Evolutionary conservation across 1,140 invertebrate genomes (phyloP).

Genomic region (Caenorhabditis latens): DNA sequence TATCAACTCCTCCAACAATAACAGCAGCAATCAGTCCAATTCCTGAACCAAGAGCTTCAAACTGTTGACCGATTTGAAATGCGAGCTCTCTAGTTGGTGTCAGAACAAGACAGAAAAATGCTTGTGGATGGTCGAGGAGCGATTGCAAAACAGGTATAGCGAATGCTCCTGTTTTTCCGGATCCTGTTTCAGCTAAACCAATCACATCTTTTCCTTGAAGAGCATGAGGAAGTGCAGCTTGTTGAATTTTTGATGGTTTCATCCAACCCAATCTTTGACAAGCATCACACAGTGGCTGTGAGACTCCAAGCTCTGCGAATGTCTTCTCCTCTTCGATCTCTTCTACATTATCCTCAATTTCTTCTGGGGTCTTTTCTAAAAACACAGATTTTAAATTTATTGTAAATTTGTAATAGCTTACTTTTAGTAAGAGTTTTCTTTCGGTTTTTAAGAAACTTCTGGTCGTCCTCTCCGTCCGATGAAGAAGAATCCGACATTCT

Average conservation of each 20-base stretch:
- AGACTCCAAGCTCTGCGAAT: slow-evolving; percentile 82
- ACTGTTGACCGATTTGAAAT: slow-evolving; percentile 94
- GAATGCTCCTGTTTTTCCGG: slow-evolving; percentile 97
- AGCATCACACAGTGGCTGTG: slow-evolving; percentile 90
- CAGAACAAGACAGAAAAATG: slow-evolving; percentile 92
- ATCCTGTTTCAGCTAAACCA: slow-evolving; percentile 95
- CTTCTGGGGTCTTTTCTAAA: slow-evolving; percentile 15
- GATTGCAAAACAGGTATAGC: slow-evolving; percentile 93
- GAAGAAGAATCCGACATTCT: slow-evolving; percentile 64
- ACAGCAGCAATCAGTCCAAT: slow-evolving; percentile 88
- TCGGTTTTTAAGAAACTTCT: slow-evolving; percentile 33
- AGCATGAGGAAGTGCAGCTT: slow-evolving; percentile 90
- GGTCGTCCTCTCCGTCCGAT: slow-evolving; percentile 51
- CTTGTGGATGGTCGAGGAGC: slow-evolving; percentile 89
- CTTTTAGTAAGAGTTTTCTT: slow-evolving; percentile 54
- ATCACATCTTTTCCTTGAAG: slow-evolving; percentile 94
- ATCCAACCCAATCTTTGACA: slow-evolving; percentile 94
- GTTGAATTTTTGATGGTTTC: slow-evolving; percentile 92
- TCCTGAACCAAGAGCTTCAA: slow-evolving; percentile 86
- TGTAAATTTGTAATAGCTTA: not conserved
- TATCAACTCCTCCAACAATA: slow-evolving; percentile 97
- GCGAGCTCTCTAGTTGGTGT: slow-evolving; percentile 97
- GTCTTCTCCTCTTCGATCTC: slow-evolving; percentile 67
- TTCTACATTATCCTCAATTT: slow-evolving; percentile 59
- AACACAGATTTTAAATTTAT: not conserved